These are phyloP conservation scores for Drosophila subquinaria DNA, from an alignment of 2,888 invertebrate species.

Conservation along the genomic window DNA sequence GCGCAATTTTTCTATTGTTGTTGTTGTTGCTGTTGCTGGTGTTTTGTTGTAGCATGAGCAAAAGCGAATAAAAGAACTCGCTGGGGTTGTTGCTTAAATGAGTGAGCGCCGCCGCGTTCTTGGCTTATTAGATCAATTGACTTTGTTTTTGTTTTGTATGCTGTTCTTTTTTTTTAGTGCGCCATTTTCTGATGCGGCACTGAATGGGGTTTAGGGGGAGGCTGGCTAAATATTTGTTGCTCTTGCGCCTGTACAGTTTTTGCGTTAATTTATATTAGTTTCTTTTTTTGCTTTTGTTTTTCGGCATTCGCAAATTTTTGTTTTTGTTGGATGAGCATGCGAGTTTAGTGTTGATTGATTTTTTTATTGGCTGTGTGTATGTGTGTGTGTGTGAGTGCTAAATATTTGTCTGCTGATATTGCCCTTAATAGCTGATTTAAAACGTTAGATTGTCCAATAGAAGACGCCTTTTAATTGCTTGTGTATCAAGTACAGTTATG, in stretches of 20 bases:
- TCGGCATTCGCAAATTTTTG: constrained; percentile 40
- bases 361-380: constrained; percentile 31
- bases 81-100: constrained; percentile 51
- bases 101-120: constrained; percentile 58
- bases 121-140: constrained; percentile 77
- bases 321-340: constrained; percentile 36
- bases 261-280: constrained; percentile 51
- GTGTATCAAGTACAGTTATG: constrained; percentile 24
- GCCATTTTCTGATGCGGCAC: constrained; percentile 51
- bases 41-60: constrained; percentile 37
- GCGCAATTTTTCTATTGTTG: constrained; percentile 56
- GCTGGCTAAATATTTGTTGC: constrained; percentile 32
- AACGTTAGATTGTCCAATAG: constrained; percentile 7
- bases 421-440: constrained; percentile 26
- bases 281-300: constrained; percentile 18
- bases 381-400: constrained; percentile 8
- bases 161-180: constrained; percentile 36
- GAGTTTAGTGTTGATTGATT: constrained; percentile 52
- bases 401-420: constrained; percentile 28
- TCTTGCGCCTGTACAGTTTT: constrained; percentile 43
- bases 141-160: constrained; percentile 50
- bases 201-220: constrained; percentile 11
- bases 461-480: constrained; percentile 18
- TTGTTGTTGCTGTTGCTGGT: constrained; percentile 27
- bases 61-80: constrained; percentile 52